Evolutionary conservation across 2,888 invertebrate species (phyloP), one percentile per base, ranked within the genome.

Genomic region (Epinotia ramella): DNA sequence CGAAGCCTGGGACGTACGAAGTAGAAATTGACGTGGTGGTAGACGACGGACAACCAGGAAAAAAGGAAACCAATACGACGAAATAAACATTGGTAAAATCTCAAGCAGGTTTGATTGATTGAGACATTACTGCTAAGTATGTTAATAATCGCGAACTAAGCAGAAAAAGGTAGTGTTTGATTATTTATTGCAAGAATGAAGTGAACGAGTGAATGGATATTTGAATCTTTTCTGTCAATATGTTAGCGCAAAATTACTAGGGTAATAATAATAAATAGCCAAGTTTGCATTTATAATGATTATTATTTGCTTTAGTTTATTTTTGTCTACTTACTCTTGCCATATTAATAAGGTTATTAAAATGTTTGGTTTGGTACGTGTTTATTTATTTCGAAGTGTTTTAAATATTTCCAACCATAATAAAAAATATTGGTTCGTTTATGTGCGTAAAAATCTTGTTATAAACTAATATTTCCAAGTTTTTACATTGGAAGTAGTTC

Each of bases 11-110:
- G 5, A 92, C 92, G 0, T 93, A 88, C 68, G 93, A 93, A 78
- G 92, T 93, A 12, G 89, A 93, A 78, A 91, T 93, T 70, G 91
- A 93, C 70, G 89, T 93, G 63, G 86, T 93, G 3, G 87, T 93
- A 0, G 94, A 94, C 64, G 94, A 94, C 53, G 94, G 91, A 5
- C 89, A 90, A 56, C 92, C 93, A 0, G 89, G 89, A n/a, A 85
- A 86, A 3, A 85, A 85, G 24, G 81, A 83, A 72, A 78, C 33
- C 40, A 67, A 68, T 53, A 56, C 12, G 16, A 6, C 33, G 62
- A n/a, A 16, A 62, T 24, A 24, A 59, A 59, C 20, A 16, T 24
- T 20, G 12, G 13, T 24, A 24, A 24, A 24, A 33, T 62, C 16
- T 16, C 60, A 33, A 20, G 12, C 3, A 20, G 13, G 59, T 12